phyloP scores from a whole-genome alignment of 2,113 vertebrate genomes.

The Forbesichthys papilliferus region DNA sequence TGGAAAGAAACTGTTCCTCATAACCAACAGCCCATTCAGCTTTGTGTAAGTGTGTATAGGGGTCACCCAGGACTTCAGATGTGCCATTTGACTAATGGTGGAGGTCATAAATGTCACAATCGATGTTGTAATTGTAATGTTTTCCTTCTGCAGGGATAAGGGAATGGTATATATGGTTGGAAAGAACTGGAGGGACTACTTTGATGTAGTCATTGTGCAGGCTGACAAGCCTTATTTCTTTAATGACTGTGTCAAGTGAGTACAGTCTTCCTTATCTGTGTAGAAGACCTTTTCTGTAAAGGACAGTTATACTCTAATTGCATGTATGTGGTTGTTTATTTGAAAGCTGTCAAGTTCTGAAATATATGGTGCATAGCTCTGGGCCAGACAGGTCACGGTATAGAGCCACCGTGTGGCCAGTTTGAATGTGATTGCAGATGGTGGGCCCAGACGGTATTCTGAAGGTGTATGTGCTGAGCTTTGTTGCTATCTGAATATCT shows the following conservation, averaged over 20 bases:
- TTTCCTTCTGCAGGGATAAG: slow-evolving; percentile 73
- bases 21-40: slow-evolving; percentile 87
- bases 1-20: slow-evolving; percentile 85
- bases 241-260: slow-evolving; percentile 85
- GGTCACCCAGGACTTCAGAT: neutral
- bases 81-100: slow-evolving; percentile 7
- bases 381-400: no score
- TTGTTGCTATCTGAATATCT: no score
- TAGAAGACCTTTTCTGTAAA: neutral
- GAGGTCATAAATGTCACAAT: neutral
- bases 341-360: no score
- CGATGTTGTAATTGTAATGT: neutral
- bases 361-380: no score
- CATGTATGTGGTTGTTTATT: no score
- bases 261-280: slow-evolving; percentile 12
- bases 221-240: slow-evolving; percentile 88
- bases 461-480: no score
- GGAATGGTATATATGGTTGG: slow-evolving; percentile 87
- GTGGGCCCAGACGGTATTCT: no score
- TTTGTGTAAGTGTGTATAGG: slow-evolving; percentile 80
- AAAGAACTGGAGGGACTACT: slow-evolving; percentile 84
- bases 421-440: no score
- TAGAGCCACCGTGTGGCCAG: no score
- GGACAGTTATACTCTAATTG: no score
- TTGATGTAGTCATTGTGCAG: slow-evolving; percentile 84